Evolutionary conservation across 2,888 invertebrate species (phyloP), one percentile per base, ranked within the genome.

Genomic region (Sarcophaga rosellei): DNA sequence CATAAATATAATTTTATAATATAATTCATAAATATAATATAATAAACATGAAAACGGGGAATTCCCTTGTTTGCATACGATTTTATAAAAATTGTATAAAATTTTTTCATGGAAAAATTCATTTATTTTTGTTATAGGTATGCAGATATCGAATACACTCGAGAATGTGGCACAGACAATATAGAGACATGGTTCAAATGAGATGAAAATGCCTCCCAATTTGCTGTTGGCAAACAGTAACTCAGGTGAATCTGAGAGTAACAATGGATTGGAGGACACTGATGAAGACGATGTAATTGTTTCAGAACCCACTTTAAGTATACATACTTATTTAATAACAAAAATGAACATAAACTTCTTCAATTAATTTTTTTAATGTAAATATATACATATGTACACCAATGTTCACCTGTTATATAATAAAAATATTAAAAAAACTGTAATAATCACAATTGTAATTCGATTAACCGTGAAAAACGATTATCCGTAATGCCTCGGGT

Each of bases 81-180:
- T n/a, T n/a, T n/a, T n/a, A n/a, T n/a, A n/a, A 44, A 66, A 66
- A 66, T 66, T 44, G 4, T 44, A 44, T 66, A n/a, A 44, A 66
- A 66, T 66, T 45, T 66, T 65, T 65, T 65, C 17, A 44, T 66
- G 17, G 20, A 66, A 66, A 66, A 66, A 25, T 63, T 12, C 6
- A 63, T 63, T 63, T 25, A 63, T 21, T 25, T 25, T 63, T 63
- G 63, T 63, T 44, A 66, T 45, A 66, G 66, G 66, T 66, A 44
- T 66, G n/a, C n/a, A 66, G n/a, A 66, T 66, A 66, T 66, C 66
- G 66, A 44, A 66, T n/a, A 66, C 23, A 44, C 6, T 35, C 6
- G 35, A 35, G n/a, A 57, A 57, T 57, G 57, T 57, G 57, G 57
- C 57, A 57, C 57, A 65, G 20, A 65, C 44, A 65, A 65, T 65